Base-by-base conservation (phyloP, 1,140 invertebrate genomes). In the Micrasema longulum region DNA sequence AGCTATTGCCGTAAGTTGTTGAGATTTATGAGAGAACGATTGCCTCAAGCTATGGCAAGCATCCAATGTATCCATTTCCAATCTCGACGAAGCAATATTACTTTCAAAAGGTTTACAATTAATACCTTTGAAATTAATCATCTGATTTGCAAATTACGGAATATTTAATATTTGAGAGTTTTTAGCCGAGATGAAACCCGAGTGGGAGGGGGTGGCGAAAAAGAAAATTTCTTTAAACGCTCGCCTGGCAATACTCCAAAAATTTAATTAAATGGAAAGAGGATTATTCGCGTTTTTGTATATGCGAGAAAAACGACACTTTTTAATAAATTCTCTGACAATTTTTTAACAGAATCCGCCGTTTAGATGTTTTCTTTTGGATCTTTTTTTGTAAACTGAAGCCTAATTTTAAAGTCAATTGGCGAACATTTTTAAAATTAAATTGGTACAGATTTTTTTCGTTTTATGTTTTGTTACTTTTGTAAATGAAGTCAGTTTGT, bases 1-100 rank as follows among this genome's bases (percentile, higher is more conserved):
- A 31, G 31, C 43, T 62, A 69, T 69, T 50, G 67, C 47, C 20
- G 67, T 69, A 69, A 69, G 53, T 69, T 69, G 53, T 69, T 60
- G 65, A 64, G 72, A 73, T 73, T 73, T 73, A 73, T 73, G 26
- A 48, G 14, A 9, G 53, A 65, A 68, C 65, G 14, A 7, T 12
- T 11, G 50, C 16, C 16, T n/a, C 22, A 36, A 14, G 64, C 64
- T 36, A 36, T 14, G 22, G 52, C 50, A 22, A 11, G 50, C 20
- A 31, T 53, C 23, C 50, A 22, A 5, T 1, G 23, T 53, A 22
- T 31, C 26, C 26, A 31, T 31, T 45, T 16, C 41, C 41, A 16
- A n/a, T n/a, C n/a, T 3, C 43, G 3, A n/a, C n/a, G 14, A 47
- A 47, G 1, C 16, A 16, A 47, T 47, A 47, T n/a, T 16, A 47